These are phyloP conservation scores for Accipiter virgatus DNA, from an alignment of 2,113 vertebrate genomes.

Conservation along the genomic window DNA sequence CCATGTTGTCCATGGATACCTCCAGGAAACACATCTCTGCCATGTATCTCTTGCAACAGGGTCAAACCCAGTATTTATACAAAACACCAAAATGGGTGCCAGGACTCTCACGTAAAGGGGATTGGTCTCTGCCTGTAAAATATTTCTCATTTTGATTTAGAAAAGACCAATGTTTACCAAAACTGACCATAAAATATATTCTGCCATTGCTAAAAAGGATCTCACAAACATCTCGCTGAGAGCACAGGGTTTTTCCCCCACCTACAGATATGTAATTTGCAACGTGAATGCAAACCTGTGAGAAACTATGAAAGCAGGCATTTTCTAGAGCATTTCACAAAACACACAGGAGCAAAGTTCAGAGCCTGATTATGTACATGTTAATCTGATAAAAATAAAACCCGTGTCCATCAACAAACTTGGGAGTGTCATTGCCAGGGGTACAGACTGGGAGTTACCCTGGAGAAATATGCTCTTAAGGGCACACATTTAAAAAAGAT, in stretches of 20 bases:
- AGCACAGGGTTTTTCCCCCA: background rate
- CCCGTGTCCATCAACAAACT: constrained; percentile 14
- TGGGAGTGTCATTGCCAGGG: background rate
- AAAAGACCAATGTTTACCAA: background rate
- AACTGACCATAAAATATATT: background rate
- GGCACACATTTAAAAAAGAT: background rate
- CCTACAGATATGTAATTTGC: background rate
- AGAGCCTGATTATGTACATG: background rate
- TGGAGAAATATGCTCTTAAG: background rate
- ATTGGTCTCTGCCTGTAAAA: background rate
- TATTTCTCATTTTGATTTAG: background rate
- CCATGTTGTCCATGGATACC: background rate
- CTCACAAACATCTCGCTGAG: background rate
- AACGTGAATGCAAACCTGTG: background rate
- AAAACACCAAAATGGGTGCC: background rate
- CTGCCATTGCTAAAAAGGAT: background rate
- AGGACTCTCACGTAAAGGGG: background rate
- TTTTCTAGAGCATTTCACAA: background rate
- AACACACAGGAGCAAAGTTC: background rate
- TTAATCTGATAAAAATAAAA: constrained; percentile 39
- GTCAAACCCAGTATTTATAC: background rate
- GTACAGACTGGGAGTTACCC: background rate
- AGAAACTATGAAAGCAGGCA: background rate
- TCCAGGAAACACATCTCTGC: background rate
- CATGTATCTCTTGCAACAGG: background rate